These are phyloP conservation scores for Apodemia zela DNA, from an alignment of 2,888 invertebrate species.

Conservation along the genomic window DNA sequence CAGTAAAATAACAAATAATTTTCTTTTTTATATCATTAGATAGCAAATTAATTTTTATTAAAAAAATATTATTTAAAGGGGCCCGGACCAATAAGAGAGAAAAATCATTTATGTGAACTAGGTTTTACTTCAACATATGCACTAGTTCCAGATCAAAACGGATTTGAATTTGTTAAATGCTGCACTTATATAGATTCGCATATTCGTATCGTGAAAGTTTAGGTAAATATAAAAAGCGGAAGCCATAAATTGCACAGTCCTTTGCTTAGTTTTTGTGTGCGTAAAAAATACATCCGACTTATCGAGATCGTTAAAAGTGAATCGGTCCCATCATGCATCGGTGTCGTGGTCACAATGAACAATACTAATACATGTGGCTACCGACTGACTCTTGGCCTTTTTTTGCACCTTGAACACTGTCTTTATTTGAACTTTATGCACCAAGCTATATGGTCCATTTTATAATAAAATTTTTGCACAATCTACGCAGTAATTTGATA, in stretches of 20 bases:
- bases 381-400: constrained; percentile 58
- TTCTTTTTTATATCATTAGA: no score
- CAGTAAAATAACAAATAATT: no score
- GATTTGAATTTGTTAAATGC: neutral
- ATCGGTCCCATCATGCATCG: constrained; percentile 41
- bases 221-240: constrained; percentile 55
- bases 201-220: constrained; percentile 14
- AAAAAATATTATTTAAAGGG: no score
- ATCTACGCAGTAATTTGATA: constrained; percentile 67
- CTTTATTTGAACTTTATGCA: constrained; percentile 37
- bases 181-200: constrained; percentile 10
- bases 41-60: no score
- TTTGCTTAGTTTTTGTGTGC: constrained; percentile 46
- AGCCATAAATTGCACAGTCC: constrained; percentile 62
- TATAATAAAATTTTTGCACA: constrained; percentile 26
- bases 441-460: constrained; percentile 27
- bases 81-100: no score
- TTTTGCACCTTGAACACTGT: constrained; percentile 31
- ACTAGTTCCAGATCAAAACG: neutral
- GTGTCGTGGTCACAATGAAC: constrained; percentile 65
- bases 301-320: constrained; percentile 60
- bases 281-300: constrained; percentile 55
- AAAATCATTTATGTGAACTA: no score
- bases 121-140: neutral
- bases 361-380: constrained; percentile 74